Evolutionary conservation across 2,888 invertebrate genomes (phyloP), one percentile per base, ranked within the genome.

Genomic region (Phytoseiulus persimilis): DNA sequence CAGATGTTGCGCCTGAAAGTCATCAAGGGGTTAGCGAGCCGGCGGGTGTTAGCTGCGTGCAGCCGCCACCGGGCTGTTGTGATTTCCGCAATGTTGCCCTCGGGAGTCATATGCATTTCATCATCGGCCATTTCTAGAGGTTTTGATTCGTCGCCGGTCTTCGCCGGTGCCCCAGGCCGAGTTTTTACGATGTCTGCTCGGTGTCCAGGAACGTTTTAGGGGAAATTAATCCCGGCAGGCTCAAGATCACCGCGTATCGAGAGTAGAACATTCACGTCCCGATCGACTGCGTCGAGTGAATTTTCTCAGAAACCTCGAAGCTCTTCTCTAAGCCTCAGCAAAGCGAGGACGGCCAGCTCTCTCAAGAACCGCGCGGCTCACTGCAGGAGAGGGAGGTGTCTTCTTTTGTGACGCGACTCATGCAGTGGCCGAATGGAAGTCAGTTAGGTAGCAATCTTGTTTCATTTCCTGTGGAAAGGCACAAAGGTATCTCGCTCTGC

Each of bases 11-110:
- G 65, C 65, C 65, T 65, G 2, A 65, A 65, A 65, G 9, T 65
- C 65, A 65, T 65, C 65, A 65, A 65, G 65, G 65, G 65, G 65
- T 65, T 65, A 65, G 65, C 65, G 65, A 65, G 65, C n/a, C n/a
- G n/a, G n/a, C 65, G 65, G 18, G 23, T 65, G 65, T 65, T 65
- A 65, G 65, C 65, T 28, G 28, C 28, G 28, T 14, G 65, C 23
- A 11, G 65, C 65, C 18, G 65, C 28, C 2, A 65, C 65, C 28
- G 65, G 65, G 18, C 65, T 65, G 65, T 6, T 65, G 65, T 65
- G 65, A 65, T 65, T 65, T 65, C 11, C 18, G 65, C 65, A 65
- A 65, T 65, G 65, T 65, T 65, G 65, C 65, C 65, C 65, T 65
- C 65, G 65, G 65, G 65, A 65, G 65, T 65, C 65, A 23, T 65